Base-by-base conservation (phyloP, 2,797 vertebrate species). In the Bradypodion pumilum region DNA sequence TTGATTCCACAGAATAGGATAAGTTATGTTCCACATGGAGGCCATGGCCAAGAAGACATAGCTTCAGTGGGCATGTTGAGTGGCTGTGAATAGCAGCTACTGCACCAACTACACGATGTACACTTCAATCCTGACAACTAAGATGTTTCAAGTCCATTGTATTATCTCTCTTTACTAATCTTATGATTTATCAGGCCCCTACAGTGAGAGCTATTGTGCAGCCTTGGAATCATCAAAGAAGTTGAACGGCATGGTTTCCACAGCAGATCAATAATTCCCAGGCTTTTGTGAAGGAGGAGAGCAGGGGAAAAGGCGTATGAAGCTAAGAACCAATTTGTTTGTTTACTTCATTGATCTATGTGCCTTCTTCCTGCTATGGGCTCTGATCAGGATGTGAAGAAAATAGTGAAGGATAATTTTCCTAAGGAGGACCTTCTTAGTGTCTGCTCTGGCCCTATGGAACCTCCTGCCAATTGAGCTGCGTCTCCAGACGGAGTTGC, bases 181-280 rank as follows among this genome's bases (percentile, higher is more conserved):
- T 87, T 42, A 40, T 52, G 49, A 85, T 74, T 91, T 91, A 90
- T 81, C 74, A 85, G 90, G 49, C 84, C 81, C 65, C 81, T 70
- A 29, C 60, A 44, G 69, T 23, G 74, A 68, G 73, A 27, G 59
- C 12, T 68, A 25, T 79, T 86, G 46, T 89, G 85, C 62, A 72
- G 69, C 1, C 72, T 81, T 77, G 89, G 81, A 81, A 78, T 85
- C 66, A 23, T 74, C 32, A 65, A 66, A 91, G 68, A 75, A 74
- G 44, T 23, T 88, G 81, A 59, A 73, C 84, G 82, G 75, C 63
- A 75, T 87, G 80, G 80, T 90, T 91, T 88, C 81, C 78, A 84
- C 70, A 74, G 78, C 66, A 80, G 68, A 92, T 91, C 88, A 84
- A 90, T 92, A 75, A 75, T 60, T 89, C 80, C 19, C 75, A 60